phyloP scores from a whole-genome alignment of 2,888 invertebrate species.

The Chelonus formosanus region DNA sequence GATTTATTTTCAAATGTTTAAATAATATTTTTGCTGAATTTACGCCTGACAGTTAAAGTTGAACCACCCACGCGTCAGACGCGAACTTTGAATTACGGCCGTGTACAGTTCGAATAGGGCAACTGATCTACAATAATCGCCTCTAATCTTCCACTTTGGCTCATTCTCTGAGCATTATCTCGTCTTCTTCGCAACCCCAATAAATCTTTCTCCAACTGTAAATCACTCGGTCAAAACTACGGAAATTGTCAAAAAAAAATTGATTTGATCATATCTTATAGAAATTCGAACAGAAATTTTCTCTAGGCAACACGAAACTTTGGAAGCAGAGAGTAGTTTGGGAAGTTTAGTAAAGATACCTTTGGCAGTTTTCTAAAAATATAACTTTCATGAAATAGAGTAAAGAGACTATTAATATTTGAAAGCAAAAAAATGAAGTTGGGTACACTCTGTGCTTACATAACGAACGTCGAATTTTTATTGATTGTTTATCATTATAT shows the following conservation, averaged over 20 bases:
- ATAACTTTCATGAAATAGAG: too few relatives aligned
- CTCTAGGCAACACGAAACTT: too few relatives aligned
- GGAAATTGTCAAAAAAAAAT: constrained; percentile 11
- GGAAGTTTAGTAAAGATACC: too few relatives aligned
- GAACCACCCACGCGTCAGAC: constrained; percentile 61
- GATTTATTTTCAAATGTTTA: too few relatives aligned
- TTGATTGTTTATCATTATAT: too few relatives aligned
- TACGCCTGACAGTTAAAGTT: constrained; percentile 43
- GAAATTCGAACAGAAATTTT: too few relatives aligned
- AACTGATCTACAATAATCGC: constrained; percentile 63
- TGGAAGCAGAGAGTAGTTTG: too few relatives aligned
- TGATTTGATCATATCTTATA: not conserved
- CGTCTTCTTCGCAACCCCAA: constrained; percentile 39
- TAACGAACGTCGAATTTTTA: too few relatives aligned
- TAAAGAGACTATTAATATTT: too few relatives aligned
- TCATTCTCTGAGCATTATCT: constrained; percentile 51
- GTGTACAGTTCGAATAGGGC: constrained; percentile 46
- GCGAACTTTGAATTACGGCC: constrained; percentile 57
- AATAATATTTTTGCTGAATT: constrained; percentile 48
- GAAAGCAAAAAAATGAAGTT: too few relatives aligned
- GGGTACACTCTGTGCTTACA: too few relatives aligned
- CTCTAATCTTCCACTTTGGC: constrained; percentile 65
- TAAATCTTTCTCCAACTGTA: constrained; percentile 58
- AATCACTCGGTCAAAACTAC: constrained; percentile 55
- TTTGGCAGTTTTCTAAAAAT: too few relatives aligned